phyloP scores from a whole-genome alignment of 2,888 invertebrate species.

The Tridacna gigas region DNA sequence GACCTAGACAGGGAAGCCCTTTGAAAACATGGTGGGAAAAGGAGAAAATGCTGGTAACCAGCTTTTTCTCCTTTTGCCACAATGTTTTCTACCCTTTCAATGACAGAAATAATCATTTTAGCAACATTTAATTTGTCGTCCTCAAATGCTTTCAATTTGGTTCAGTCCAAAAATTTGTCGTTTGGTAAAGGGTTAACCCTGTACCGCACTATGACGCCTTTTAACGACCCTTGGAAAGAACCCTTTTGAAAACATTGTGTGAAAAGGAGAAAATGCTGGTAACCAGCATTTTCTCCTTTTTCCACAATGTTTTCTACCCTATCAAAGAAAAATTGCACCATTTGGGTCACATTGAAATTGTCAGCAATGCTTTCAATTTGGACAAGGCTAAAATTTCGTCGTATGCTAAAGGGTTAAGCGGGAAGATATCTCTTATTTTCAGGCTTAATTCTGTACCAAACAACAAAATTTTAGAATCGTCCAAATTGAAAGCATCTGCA shows the following conservation, averaged over 20 bases:
- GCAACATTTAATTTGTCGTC: no score
- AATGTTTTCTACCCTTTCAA: not conserved
- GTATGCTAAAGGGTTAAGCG: no score
- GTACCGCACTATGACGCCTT: not conserved
- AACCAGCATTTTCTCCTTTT: not conserved
- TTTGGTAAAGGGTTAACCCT: not conserved
- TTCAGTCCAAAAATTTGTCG: not conserved
- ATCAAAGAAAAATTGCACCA: no score
- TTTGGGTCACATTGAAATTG: no score
- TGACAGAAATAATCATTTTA: not conserved
- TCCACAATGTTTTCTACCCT: not conserved
- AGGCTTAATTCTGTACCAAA: no score
- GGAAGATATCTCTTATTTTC: no score
- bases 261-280: not conserved
- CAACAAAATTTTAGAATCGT: no score
- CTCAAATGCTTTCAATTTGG: no score
- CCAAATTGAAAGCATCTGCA: no score
- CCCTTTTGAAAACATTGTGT: not conserved
- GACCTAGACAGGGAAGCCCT: no score
- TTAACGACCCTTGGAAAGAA: not conserved
- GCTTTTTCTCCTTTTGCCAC: not conserved
- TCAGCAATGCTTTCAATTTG: no score
- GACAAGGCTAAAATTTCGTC: no score
- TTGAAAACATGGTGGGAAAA: slow-evolving; percentile 1
- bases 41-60: not conserved